These are phyloP conservation scores for Rhinoptilus africanus DNA, from an alignment of 2,113 vertebrate genomes.

Conservation along the genomic window DNA sequence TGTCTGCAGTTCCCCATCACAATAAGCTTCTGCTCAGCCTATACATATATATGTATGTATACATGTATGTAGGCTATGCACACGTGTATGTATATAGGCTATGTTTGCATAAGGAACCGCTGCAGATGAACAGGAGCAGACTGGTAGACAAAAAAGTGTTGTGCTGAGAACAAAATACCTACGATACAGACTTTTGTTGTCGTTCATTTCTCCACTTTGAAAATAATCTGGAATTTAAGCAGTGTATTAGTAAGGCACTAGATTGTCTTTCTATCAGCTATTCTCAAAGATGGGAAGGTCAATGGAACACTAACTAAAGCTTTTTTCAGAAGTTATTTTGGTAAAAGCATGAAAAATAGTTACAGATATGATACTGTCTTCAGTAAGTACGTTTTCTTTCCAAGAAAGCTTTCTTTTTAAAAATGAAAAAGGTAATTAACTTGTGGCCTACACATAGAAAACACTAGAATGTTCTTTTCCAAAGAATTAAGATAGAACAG, in stretches of 20 bases:
- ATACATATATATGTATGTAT: too few species aligned
- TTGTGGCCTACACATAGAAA: not conserved
- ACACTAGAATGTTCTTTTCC: not conserved
- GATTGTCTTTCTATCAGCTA: not conserved
- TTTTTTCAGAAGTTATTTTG: not conserved
- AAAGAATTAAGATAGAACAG: not conserved
- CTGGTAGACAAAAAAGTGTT: not conserved
- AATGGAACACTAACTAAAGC: not conserved
- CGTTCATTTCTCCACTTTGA: not conserved
- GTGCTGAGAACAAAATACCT: not conserved
- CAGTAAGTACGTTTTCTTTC: not conserved
- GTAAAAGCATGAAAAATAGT: not conserved
- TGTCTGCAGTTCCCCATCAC: not conserved
- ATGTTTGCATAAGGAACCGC: not conserved
- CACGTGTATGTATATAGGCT: not conserved
- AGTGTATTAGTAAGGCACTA: rapidly evolving
- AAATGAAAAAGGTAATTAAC: not conserved
- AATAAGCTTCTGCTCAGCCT: not conserved
- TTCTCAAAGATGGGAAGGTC: not conserved
- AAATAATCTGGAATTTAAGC: not conserved
- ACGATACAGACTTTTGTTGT: not conserved
- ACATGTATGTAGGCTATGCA: too few species aligned
- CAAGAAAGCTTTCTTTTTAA: not conserved
- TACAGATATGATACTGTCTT: not conserved
- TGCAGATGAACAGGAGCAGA: not conserved